phyloP scores from a whole-genome alignment of 1,140 invertebrate species.

The Orchesella cincta region DNA sequence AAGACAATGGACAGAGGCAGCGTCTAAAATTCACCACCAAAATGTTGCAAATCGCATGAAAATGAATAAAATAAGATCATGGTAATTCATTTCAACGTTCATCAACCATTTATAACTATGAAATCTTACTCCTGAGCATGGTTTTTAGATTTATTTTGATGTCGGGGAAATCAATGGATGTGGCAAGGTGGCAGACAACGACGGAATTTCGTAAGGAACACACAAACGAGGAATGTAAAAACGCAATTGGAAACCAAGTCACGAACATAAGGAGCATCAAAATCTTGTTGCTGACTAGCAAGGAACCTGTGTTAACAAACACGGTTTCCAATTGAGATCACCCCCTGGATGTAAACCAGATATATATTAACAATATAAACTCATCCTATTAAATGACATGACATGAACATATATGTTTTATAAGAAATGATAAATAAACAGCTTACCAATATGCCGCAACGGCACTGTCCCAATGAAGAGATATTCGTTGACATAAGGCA shows the following conservation, averaged over 20 bases:
- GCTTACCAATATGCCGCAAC: conserved; percentile 74
- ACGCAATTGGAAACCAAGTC: conserved; percentile 97
- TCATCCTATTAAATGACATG: too few species aligned
- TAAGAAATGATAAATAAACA: conserved; percentile 14
- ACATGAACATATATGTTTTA: too few species aligned
- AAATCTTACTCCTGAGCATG: too few species aligned
- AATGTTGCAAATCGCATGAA: too few species aligned
- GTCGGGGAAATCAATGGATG: conserved; percentile 58
- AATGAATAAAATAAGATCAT: not conserved
- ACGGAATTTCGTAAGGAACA: conserved; percentile 65
- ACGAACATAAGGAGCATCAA: conserved; percentile 96
- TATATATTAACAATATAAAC: conserved; percentile 59
- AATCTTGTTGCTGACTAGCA: conserved; percentile 76
- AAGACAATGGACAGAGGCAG: conserved; percentile 92
- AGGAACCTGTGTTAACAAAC: conserved; percentile 83
- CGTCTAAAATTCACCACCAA: too few species aligned
- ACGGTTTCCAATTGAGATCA: conserved; percentile 91
- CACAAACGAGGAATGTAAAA: conserved; percentile 81
- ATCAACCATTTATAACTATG: not conserved
- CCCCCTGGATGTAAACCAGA: too few species aligned
- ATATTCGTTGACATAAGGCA: conserved; percentile 61
- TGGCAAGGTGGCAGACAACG: conserved; percentile 65
- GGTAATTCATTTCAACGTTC: not conserved
- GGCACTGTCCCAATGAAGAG: conserved; percentile 68
- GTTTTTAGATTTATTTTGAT: conserved; percentile 58